Evolutionary conservation across 2,797 vertebrate species (phyloP).

Genomic region (Craterocephalus amniculus): DNA sequence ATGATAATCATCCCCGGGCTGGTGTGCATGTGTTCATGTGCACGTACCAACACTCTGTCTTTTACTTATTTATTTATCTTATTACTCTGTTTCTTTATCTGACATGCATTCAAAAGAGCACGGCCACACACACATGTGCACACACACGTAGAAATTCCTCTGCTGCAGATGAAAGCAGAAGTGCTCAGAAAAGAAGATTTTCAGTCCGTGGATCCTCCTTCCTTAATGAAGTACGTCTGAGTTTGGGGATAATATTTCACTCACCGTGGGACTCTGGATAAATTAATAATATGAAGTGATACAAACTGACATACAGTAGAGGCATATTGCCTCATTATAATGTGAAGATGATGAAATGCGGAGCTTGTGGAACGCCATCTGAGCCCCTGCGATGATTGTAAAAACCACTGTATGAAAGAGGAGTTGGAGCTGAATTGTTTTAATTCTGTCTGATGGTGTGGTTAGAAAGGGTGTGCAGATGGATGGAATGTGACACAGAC

Average conservation of each 20-base stretch:
- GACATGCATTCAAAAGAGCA: constrained; percentile 23
- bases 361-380: constrained; percentile 51
- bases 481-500: constrained; percentile 78
- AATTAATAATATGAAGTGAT: constrained; percentile 70
- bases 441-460: constrained; percentile 62
- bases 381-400: constrained; percentile 52
- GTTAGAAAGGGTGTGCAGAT: constrained; percentile 71
- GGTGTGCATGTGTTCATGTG: constrained; percentile 26
- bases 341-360: constrained; percentile 65
- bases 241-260: constrained; percentile 64
- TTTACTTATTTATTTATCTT: neutral
- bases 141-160: constrained; percentile 30
- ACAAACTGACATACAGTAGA: constrained; percentile 66
- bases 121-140: constrained; percentile 26
- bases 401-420: constrained; percentile 48
- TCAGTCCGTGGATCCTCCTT: constrained; percentile 51
- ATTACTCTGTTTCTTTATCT: constrained; percentile 38
- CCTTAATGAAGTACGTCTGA: constrained; percentile 68
- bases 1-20: constrained; percentile 69
- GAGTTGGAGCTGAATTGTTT: constrained; percentile 66
- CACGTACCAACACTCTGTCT: neutral
- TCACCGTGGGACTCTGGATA: constrained; percentile 31
- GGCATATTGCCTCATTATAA: constrained; percentile 64
- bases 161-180: constrained; percentile 64
- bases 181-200: constrained; percentile 44